Base-by-base conservation (phyloP, 2,888 invertebrate genomes). In the Mamestra brassicae region DNA sequence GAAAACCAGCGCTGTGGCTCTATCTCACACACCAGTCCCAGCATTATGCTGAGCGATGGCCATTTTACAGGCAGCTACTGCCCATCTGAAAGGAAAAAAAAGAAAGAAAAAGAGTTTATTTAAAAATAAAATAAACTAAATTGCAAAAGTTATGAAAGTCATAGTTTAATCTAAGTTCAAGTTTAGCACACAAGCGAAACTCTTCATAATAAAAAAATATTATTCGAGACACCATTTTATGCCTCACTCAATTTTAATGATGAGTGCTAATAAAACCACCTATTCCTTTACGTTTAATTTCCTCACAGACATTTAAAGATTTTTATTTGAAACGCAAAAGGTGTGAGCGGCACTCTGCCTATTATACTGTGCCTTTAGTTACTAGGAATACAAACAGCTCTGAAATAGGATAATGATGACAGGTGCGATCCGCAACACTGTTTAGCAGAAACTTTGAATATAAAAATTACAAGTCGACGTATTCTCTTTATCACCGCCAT, bases 361-460 rank as follows among this genome's bases (percentile, higher is more conserved):
- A 65, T 74, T 61, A 26, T 26, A 74, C 47, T 47, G 34, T 38
- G 58, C 26, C 3, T 13, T 34, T 55, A 45, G 34, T 47, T 52
- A n/a, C 47, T 58, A 81, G 69, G 69, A 69, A 77, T 77, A 77
- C 60, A 80, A 79, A 75, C 65, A 71, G 62, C 77, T 65, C 10
- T 70, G 64, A 4, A 66, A 62, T 61, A 72, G 50, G 11, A 38
- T 78, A 81, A 72, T 68, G 61, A 63, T 78, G 78, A 74, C 83
- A 86, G 85, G 87, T 86, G 85, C 60, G 42, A 38, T 52, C 61
- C 34, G 47, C 58, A 47, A 65, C 69, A 70, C 45, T 66, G 73
- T 61, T 79, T 74, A 74, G 55, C 55, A 76, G 26, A 62, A 62
- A 76, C 66, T 74, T 74, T 66, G 65, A 78, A 85, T 76, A 63